phyloP scores from a whole-genome alignment of 1,140 invertebrate genomes.

The Araneus ventricosus region DNA sequence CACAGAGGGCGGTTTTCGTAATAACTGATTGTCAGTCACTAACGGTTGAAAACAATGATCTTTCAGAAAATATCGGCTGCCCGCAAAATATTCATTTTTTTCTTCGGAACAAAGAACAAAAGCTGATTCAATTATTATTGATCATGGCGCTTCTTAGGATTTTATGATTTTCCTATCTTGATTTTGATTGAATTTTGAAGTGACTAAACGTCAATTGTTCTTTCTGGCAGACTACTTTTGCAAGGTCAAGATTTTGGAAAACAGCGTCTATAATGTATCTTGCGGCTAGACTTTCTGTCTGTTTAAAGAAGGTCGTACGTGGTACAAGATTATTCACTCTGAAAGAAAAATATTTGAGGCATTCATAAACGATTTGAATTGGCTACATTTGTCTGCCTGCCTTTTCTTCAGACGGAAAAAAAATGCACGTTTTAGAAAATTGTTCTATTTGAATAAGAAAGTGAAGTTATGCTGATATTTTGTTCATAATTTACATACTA shows the following conservation, averaged over 20 bases:
- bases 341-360: background rate
- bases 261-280: constrained; percentile 30
- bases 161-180: constrained; percentile 29
- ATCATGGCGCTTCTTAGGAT: constrained; percentile 13
- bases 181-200: constrained; percentile 31
- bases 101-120: constrained; percentile 3
- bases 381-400: background rate
- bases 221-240: constrained; percentile 8
- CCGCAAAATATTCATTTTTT: constrained; percentile 24
- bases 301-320: background rate
- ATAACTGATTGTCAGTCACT: constrained; percentile 73
- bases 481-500: no score
- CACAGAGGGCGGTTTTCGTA: constrained; percentile 70
- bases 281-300: constrained; percentile 23
- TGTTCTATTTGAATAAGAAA: no score
- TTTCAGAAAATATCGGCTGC: constrained; percentile 60
- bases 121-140: constrained; percentile 20
- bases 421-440: no score
- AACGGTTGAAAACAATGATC: constrained; percentile 72
- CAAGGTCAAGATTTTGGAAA: constrained; percentile 30
- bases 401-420: background rate
- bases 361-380: background rate
- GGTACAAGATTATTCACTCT: background rate
- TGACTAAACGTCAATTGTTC: constrained; percentile 37
- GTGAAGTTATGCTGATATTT: no score